Evolutionary conservation across 2,797 vertebrate species (phyloP).

Genomic region (Onychomys arenicola): DNA sequence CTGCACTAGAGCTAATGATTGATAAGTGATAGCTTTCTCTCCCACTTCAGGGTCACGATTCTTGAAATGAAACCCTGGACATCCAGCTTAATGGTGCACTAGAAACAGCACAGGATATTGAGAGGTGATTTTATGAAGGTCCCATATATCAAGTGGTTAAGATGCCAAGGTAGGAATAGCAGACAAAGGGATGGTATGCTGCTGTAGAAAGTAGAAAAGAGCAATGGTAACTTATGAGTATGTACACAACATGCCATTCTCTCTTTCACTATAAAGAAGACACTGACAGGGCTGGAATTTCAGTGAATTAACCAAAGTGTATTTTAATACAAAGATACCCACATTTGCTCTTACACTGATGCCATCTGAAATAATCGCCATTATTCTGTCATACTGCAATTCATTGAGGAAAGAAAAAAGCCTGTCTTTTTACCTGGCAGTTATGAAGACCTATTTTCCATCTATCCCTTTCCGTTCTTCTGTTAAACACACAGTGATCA

Average conservation of each 20-base stretch:
- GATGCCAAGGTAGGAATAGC: too few relatives aligned
- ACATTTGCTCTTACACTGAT: not conserved
- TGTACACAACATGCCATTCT: not conserved
- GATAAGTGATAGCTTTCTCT: not conserved
- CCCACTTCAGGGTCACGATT: not conserved
- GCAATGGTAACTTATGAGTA: not conserved
- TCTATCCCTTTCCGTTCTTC: not conserved
- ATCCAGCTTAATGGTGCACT: not conserved
- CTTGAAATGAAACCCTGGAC: not conserved
- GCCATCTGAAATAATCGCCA: not conserved
- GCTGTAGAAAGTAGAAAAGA: not conserved
- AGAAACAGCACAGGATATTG: not conserved
- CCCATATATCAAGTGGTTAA: not conserved
- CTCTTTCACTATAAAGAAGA: not conserved
- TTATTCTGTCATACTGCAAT: slow-evolving; percentile 3
- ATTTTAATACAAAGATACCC: not conserved
- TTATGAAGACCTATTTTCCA: not conserved
- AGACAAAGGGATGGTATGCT: not conserved
- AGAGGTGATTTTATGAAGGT: not conserved
- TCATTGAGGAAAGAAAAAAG: slow-evolving; percentile 16
- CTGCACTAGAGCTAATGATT: not conserved
- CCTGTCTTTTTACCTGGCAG: not conserved
- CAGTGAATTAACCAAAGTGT: not conserved
- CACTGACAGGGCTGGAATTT: not conserved
- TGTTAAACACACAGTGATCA: not conserved